Base-by-base conservation (phyloP, 2,113 vertebrate genomes). In the Meriones unguiculatus region DNA sequence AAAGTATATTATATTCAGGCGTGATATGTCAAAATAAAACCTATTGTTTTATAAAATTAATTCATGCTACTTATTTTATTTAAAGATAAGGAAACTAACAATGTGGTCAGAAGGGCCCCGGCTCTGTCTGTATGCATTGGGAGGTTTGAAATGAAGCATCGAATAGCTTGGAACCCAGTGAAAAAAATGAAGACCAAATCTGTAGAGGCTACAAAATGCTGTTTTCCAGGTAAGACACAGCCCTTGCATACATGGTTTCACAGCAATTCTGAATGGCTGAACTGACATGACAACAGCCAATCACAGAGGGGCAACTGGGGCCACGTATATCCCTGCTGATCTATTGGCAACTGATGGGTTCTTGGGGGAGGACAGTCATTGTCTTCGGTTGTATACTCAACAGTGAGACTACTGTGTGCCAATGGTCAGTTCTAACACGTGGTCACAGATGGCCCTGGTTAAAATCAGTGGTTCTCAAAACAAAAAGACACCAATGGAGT, bases 101-200 rank as follows among this genome's bases (percentile, higher is more conserved):
- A 50, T 25, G 35, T 50, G 54, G 57, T 12, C 80, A n/a, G n/a
- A 75, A 86, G 24, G 32, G 11, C 18, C 69, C 32, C 8, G 7
- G 30, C 22, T 38, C 25, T 46, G n/a, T 6, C 20, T 2, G 20
- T 17, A 8, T 57, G 14, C 11, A 9, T 30, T 17, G 11, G 62
- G 5, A 86, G 0, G 6, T 28, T 76, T 32, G 73, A 94, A 72
- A 76, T 35, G 52, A 54, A 95, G 17, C 85, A 62, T n/a, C 52
- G 72, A 78, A 87, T 0, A 85, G 20, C 32, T 32, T 69, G 57
- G 72, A 62, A 91, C 81, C 25, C 54, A 89, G 91, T 13, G n/a
- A 46, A 72, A 95, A 69, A 78, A 50, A 50, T 22, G 88, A 69
- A 95, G 54, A 89, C 57, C 57, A 81, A 72, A 89, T 62, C 24